A percentile compares a stretch with the other conserved stretches of the same genome.
Conservation (phyloP, 2,888 invertebrate genomes). For the Leptinotarsa peninsularis region DNA sequence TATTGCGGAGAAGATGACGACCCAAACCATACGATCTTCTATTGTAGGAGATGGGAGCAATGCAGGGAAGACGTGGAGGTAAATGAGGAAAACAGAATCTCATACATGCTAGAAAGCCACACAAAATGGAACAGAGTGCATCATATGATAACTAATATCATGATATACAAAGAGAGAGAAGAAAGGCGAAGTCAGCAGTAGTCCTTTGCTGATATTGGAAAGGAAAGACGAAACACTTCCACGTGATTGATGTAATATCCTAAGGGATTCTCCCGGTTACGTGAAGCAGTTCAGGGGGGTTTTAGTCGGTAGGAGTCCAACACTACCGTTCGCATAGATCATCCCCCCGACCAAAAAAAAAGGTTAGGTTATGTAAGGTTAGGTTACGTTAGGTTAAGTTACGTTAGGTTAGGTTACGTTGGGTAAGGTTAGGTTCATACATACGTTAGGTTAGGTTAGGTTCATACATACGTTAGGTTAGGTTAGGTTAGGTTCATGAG, state of each 20-base stretch:
- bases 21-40: constrained; percentile 33
- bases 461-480: no score
- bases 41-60: constrained; percentile 24
- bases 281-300: no score
- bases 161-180: neutral
- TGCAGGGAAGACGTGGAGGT: neutral
- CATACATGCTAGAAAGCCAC: neutral
- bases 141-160: neutral
- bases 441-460: no score
- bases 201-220: neutral
- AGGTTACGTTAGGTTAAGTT: no score
- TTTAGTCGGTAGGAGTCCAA: no score
- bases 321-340: no score
- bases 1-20: constrained; percentile 33
- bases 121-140: neutral
- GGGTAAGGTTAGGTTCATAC: no score
- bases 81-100: neutral
- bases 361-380: no score
- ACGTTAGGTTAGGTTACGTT: no score
- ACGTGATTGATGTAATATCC: neutral
- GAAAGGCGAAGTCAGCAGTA: neutral
- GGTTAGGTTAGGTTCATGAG: no score
- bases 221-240: neutral
- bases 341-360: no score
- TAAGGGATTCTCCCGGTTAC: neutral